Conservation (phyloP, 2,113 vertebrate genomes). For the Forbesichthys agassizii region DNA sequence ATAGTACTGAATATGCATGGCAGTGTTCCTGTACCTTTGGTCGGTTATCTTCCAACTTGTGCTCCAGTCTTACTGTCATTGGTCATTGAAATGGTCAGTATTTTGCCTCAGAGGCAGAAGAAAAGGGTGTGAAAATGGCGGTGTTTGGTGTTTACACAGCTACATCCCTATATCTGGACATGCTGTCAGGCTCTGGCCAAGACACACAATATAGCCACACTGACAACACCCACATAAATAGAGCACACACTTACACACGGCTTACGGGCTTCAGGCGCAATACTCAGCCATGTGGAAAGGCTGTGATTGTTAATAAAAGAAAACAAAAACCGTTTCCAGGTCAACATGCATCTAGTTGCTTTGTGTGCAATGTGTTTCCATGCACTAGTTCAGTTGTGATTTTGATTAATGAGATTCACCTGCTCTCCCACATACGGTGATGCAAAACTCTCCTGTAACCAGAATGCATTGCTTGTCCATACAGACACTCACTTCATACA, state of each 20-base stretch:
- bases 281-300: not conserved
- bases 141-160: conserved; percentile 51
- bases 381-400: too few relatives aligned
- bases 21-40: conserved; percentile 23
- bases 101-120: conserved; percentile 18
- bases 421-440: conserved; percentile 57
- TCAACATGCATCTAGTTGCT: too few relatives aligned
- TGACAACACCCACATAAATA: not conserved
- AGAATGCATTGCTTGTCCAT: conserved; percentile 25
- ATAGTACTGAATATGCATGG: too few relatives aligned
- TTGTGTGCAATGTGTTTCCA: not conserved
- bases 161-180: conserved; percentile 36
- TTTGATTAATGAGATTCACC: conserved; percentile 58
- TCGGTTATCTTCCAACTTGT: conserved; percentile 21
- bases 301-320: too few relatives aligned
- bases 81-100: conserved; percentile 35
- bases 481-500: conserved; percentile 12
- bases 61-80: conserved; percentile 40
- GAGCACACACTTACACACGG: not conserved
- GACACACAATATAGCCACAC: conserved; percentile 1
- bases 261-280: conserved; percentile 4
- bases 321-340: too few relatives aligned
- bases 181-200: conserved; percentile 32
- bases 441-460: conserved; percentile 53
- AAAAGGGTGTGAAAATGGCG: conserved; percentile 19